Base-by-base conservation (phyloP, 2,797 vertebrate genomes). In the Thalassophryne amazonica region DNA sequence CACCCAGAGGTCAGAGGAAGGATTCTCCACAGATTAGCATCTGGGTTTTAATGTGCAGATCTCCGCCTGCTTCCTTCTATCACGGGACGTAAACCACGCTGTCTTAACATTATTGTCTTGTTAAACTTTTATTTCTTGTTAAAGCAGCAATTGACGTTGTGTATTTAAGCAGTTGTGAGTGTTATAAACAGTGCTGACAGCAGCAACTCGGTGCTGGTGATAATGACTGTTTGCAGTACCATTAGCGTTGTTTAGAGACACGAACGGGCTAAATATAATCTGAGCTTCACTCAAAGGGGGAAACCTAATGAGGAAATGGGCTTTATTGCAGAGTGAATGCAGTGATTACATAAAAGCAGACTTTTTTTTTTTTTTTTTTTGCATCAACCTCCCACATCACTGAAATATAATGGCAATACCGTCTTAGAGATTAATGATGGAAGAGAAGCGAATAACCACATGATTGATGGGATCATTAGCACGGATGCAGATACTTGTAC, bases 321-420 rank as follows among this genome's bases (percentile, higher is more conserved):
- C 39, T 60, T 74, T 67, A 69, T 67, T 75, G 69, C 55, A 55
- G 27, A 1, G 48, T 55, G 52, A 60, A 55, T 29, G 51, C 32
- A 45, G 51, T 82, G 77, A 83, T 83, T 80, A 71, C 34, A 78
- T 76, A 66, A 76, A 81, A 74, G 73, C 35, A 53, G 70, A 81
- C 80, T 70, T 42, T 39, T 78, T 55, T 56, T 73, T 63, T 80
- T 70, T 42, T 39, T 78, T 55, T 56, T 73, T 63, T 69, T 72
- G 52, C 66, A 56, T 76, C 52, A 23, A 50, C 65, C 41, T 68
- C 51, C 33, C 17, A 25, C 56, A 64, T 20, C 29, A 58, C 27
- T 29, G 35, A 38, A 49, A 61, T 61, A 41, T 54, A 60, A 70
- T 29, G 51, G 39, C 15, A 55, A 58, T 30, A 37, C 49, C 75